phyloP scores from a whole-genome alignment of 1,140 invertebrate genomes.

The Philaenus spumarius region DNA sequence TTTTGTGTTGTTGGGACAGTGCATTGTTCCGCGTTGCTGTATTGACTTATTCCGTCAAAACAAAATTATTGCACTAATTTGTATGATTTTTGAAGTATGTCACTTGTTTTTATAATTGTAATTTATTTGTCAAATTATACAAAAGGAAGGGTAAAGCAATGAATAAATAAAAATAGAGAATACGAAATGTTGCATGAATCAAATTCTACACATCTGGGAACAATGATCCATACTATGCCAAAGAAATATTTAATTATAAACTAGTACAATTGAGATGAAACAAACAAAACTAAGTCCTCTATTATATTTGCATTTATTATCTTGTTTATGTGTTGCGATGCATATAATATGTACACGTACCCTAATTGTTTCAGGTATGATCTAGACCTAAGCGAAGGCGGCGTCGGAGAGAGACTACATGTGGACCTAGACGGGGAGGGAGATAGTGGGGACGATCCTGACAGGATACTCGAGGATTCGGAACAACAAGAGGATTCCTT shows the following conservation, averaged over 20 bases:
- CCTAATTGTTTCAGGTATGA: not conserved
- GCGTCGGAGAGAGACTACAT: not conserved
- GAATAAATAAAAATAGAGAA: too few relatives aligned
- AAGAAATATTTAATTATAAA: not conserved
- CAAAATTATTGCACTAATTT: too few relatives aligned
- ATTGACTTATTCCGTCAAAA: too few relatives aligned
- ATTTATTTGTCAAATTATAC: too few relatives aligned
- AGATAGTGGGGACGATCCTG: constrained; percentile 14
- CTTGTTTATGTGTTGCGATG: not conserved
- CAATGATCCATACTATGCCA: not conserved
- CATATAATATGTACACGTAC: not conserved
- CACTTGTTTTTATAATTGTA: too few relatives aligned
- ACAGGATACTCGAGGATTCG: constrained; percentile 16
- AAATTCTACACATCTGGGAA: not conserved
- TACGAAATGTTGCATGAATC: too few relatives aligned
- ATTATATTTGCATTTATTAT: not conserved
- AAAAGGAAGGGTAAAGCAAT: too few relatives aligned
- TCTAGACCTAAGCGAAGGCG: not conserved
- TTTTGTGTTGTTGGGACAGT: too few relatives aligned
- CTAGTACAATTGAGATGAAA: not conserved
- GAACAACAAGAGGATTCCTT: constrained; percentile 54
- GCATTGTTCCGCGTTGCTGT: too few relatives aligned
- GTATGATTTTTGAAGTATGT: too few relatives aligned
- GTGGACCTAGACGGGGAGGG: constrained; percentile 1
- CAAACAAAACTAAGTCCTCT: not conserved